A percentile compares a stretch with the other conserved stretches of the same genome.
Conservation (phyloP, 2,113 vertebrate species). For the Geothlypis trichas region DNA sequence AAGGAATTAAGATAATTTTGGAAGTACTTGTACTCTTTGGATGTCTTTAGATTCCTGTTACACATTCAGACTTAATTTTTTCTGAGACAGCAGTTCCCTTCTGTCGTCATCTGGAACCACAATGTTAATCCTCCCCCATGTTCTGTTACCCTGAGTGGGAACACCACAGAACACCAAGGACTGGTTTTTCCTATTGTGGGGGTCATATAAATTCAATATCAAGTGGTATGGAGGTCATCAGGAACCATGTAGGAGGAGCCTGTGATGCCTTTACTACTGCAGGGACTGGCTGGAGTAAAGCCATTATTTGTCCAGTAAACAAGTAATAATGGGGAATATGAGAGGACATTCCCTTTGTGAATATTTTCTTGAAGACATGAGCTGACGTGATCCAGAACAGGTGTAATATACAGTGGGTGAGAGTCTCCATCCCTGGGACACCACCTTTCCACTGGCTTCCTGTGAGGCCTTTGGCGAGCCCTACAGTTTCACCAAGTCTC, state of each 20-base stretch:
- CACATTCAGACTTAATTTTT: background rate
- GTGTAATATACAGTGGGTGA: accelerated
- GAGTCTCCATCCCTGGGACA: too few relatives aligned
- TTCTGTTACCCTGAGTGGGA: background rate
- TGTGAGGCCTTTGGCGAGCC: background rate
- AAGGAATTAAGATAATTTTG: background rate
- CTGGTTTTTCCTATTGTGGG: background rate
- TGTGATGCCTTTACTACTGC: background rate
- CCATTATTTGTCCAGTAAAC: background rate
- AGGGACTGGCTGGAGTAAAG: background rate
- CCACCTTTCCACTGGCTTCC: background rate
- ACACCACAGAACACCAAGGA: background rate
- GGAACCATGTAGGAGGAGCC: background rate
- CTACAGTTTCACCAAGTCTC: background rate
- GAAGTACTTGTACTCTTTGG: background rate
- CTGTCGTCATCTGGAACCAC: background rate
- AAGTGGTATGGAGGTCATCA: background rate
- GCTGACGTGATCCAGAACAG: background rate
- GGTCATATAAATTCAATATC: background rate
- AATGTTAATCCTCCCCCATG: background rate
- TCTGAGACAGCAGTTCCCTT: background rate
- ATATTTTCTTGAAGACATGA: background rate
- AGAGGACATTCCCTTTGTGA: background rate
- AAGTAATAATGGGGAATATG: background rate
- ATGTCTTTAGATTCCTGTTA: background rate